phyloP scores from a whole-genome alignment of 2,888 invertebrate genomes.

The Cataglyphis altisquamis region DNA sequence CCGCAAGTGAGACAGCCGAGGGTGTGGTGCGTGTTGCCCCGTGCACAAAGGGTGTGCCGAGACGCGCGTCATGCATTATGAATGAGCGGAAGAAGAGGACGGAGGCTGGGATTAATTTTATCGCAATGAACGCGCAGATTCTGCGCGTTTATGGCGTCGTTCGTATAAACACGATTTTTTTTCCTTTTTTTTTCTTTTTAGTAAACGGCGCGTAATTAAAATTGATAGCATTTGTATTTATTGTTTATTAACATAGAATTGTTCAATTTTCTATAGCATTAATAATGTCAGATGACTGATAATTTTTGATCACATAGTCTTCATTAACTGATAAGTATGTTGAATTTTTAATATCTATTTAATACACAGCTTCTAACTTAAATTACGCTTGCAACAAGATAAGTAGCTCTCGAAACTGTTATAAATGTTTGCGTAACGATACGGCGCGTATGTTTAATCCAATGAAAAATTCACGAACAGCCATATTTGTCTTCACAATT shows the following conservation, averaged over 20 bases:
- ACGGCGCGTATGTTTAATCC: neutral
- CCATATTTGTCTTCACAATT: neutral
- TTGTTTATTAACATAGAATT: neutral
- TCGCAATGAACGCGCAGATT: conserved; percentile 26
- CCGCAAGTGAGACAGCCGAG: conserved; percentile 41
- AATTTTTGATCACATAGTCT: neutral
- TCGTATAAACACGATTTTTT: neutral
- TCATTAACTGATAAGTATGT: conserved; percentile 18
- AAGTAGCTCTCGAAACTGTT: neutral
- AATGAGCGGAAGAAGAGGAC: conserved; percentile 30
- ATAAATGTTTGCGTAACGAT: neutral
- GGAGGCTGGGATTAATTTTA: conserved; percentile 49
- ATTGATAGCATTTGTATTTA: neutral
- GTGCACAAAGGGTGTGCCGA: conserved; percentile 19
- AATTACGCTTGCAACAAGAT: neutral
- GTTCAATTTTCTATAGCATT: neutral
- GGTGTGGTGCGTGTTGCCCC: neutral
- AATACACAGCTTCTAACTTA: neutral
- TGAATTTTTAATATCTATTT: neutral
- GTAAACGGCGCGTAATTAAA: neutral
- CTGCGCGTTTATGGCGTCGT: neutral
- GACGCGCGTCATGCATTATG: conserved; percentile 49
- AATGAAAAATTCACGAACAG: neutral
- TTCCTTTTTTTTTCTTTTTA: neutral
- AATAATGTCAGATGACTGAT: neutral